Evolutionary conservation across 2,888 invertebrate genomes (phyloP).

Genomic region (Morpho achilles): DNA sequence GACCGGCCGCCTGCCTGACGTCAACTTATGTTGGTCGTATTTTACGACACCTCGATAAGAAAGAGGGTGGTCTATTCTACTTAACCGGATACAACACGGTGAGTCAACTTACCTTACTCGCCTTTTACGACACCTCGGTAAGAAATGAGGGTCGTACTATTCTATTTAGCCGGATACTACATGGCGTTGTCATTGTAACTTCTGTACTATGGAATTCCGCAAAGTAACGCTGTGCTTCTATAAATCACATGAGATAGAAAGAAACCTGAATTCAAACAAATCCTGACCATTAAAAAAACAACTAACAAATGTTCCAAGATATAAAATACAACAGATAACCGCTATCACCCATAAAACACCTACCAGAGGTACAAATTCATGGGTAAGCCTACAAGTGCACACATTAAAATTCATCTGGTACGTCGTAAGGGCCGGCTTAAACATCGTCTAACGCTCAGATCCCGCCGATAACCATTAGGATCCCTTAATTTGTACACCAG

Average conservation of each 20-base stretch:
- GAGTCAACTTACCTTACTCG: too few relatives aligned
- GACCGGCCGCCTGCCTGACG: too few relatives aligned
- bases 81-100: too few relatives aligned
- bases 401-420: constrained; percentile 74
- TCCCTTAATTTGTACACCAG: constrained; percentile 73
- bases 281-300: constrained; percentile 12
- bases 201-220: too few relatives aligned
- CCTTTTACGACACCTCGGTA: too few relatives aligned
- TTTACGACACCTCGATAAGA: too few relatives aligned
- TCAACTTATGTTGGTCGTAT: too few relatives aligned
- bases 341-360: constrained; percentile 21
- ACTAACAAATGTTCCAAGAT: constrained; percentile 13
- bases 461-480: constrained; percentile 73
- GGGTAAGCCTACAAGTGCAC: constrained; percentile 30
- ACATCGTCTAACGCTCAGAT: constrained; percentile 57
- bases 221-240: background rate
- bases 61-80: too few relatives aligned
- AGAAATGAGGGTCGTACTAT: too few relatives aligned
- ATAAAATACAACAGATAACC: constrained; percentile 15
- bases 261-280: background rate
- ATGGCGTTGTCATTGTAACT: too few relatives aligned
- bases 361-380: constrained; percentile 29
- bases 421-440: constrained; percentile 57
- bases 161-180: too few relatives aligned
- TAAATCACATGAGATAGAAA: background rate